Conservation (phyloP, 1,140 invertebrate genomes). For the Lanistes nyassanus region DNA sequence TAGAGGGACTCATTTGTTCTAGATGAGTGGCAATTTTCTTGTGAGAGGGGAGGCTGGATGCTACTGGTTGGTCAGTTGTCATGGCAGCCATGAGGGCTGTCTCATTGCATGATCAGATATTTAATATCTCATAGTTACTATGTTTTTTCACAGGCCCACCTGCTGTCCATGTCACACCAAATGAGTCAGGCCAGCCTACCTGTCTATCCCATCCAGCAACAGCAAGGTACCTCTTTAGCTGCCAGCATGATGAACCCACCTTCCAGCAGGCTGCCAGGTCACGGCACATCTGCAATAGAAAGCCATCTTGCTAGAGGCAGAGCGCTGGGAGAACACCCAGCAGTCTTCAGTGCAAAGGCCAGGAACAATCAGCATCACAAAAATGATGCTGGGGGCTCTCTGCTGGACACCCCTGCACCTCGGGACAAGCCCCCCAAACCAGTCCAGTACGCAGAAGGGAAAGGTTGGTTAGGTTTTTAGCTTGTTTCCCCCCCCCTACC, state of each 20-base stretch:
- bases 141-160: slow-evolving; percentile 11
- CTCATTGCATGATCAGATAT: too few relatives aligned
- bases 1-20: too few relatives aligned
- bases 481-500: too few relatives aligned
- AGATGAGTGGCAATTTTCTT: too few relatives aligned
- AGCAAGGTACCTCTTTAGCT: too few relatives aligned
- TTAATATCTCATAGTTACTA: too few relatives aligned
- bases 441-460: slow-evolving; percentile 23
- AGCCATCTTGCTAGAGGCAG: slow-evolving; percentile 10
- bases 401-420: slow-evolving; percentile 40
- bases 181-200: not conserved
- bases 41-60: too few relatives aligned
- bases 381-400: slow-evolving; percentile 22
- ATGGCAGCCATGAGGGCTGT: too few relatives aligned
- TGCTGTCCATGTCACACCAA: slow-evolving; percentile 17
- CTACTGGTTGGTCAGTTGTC: too few relatives aligned
- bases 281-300: slow-evolving; percentile 11
- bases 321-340: not conserved
- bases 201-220: too few relatives aligned
- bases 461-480: slow-evolving; percentile 4
- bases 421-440: slow-evolving; percentile 37
- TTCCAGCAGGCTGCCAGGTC: not conserved
- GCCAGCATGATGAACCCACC: slow-evolving; percentile 18
- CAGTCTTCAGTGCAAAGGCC: not conserved
- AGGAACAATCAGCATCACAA: not conserved